Conservation (phyloP, 2,797 vertebrate genomes). For the Micropoecilia bifurca region DNA sequence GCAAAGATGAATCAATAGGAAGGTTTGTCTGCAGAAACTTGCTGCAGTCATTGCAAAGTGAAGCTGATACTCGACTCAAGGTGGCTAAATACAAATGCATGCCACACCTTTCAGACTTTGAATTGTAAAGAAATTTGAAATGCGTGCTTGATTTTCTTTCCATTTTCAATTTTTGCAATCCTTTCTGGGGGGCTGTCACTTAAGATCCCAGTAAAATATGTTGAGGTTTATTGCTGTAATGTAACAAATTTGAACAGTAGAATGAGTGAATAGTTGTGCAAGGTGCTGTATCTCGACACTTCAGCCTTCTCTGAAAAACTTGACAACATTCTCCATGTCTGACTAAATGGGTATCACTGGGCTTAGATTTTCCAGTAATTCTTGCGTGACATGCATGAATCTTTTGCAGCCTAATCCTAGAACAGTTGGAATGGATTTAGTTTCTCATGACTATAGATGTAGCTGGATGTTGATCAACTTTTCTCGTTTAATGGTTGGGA, state of each 20-base stretch:
- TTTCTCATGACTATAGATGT: constrained; percentile 11
- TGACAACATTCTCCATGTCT: neutral
- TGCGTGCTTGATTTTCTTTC: neutral
- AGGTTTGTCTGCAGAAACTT: neutral
- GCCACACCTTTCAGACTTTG: neutral
- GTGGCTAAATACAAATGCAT: neutral
- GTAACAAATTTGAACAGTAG: neutral
- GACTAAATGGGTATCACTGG: neutral
- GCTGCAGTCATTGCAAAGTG: neutral
- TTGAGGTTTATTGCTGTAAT: neutral
- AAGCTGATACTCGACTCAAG: neutral
- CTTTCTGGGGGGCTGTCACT: neutral
- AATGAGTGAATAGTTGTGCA: neutral
- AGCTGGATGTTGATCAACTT: constrained; percentile 32
- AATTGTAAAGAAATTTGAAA: neutral
- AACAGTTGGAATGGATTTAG: constrained; percentile 21
- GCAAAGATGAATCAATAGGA: neutral
- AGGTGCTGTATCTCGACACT: neutral
- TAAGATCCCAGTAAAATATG: neutral
- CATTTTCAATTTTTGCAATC: neutral
- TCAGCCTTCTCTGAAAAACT: neutral
- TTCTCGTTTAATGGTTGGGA: constrained; percentile 23
- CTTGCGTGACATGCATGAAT: constrained; percentile 34
- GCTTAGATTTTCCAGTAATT: neutral
- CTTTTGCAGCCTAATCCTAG: constrained; percentile 16